These are phyloP conservation scores for Malurus splendens DNA, from an alignment of 2,797 vertebrate genomes.

Conservation along the genomic window DNA sequence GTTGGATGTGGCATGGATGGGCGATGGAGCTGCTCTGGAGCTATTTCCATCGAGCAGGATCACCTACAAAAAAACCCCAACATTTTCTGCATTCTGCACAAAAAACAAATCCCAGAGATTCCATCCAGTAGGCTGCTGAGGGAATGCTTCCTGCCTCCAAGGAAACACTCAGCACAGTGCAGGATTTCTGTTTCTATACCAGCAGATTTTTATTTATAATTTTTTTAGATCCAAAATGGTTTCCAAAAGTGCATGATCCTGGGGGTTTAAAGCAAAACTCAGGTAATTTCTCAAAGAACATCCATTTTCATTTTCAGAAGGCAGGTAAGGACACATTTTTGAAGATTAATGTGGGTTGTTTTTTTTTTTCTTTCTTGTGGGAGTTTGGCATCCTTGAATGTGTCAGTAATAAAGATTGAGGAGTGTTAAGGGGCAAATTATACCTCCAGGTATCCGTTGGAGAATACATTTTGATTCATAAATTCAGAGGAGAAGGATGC, in stretches of 20 bases:
- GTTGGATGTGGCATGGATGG: background rate
- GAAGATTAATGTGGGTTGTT: conserved; percentile 15
- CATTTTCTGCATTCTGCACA: background rate
- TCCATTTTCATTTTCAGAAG: conserved; percentile 48
- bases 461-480: conserved; percentile 19
- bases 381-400: conserved; percentile 49
- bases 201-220: background rate
- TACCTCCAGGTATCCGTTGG: background rate
- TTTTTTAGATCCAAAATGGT: background rate
- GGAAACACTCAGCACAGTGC: background rate
- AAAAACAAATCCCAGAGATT: background rate
- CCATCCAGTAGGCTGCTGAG: background rate
- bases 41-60: background rate
- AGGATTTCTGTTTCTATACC: background rate
- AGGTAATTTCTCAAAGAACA: conserved; percentile 24
- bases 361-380: background rate
- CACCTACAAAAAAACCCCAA: background rate
- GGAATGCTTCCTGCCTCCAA: background rate
- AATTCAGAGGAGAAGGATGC: conserved; percentile 19
- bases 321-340: conserved; percentile 35
- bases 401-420: conserved; percentile 47
- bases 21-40: background rate
- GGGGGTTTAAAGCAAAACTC: background rate
- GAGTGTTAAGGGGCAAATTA: conserved; percentile 9
- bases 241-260: background rate